Evolutionary conservation across 2,888 invertebrate genomes (phyloP), one percentile per base, ranked within the genome.

Genomic region (Steinernema carpocapsae): DNA sequence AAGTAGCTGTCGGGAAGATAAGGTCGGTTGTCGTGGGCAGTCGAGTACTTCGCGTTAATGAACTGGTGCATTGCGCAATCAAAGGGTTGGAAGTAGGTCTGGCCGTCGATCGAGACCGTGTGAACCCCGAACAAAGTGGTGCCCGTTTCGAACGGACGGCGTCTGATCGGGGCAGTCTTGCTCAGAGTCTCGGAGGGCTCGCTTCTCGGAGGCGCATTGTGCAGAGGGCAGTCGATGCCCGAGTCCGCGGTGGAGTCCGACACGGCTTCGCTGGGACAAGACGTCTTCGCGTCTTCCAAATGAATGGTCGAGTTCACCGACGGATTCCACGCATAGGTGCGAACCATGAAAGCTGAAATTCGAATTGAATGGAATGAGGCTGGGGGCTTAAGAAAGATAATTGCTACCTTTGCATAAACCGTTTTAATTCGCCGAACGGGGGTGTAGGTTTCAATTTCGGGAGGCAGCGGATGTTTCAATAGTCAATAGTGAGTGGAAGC

Each of bases 71-170:
- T 64, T 1, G 64, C 64, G 64, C 64, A 64, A 32, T 75, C 75
- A 22, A 79, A 43, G 10, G 79, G 79, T 24, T 79, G 79, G 64
- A 73, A 79, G 59, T 75, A 79, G 24, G 75, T 77, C 42, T 79
- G 79, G 19, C 79, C 79, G 29, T 80, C 74, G 71, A 80, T 81
- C 24, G 74, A 24, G 3, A 80, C 71, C 0, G 80, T 76, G 45
- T 79, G 76, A n/a, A 80, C 73, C 4, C 80, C 81, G 71, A 81
- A 71, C 26, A 80, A 10, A 26, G 76, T 72, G 22, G 81, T 79
- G 32, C 64, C 64, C 32, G 22, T 64, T 17, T 64, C 64, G 32
- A 37, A 17, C 7, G 64, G 7, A 12, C 29, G 1, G 10, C 26
- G 56, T 19, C 29, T 64, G 17, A 32, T 29, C 14, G 64, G 64